Evolutionary conservation across 2,797 vertebrate genomes (phyloP), one percentile per base, ranked within the genome.

Genomic region (Hypotaenidia okinawae): DNA sequence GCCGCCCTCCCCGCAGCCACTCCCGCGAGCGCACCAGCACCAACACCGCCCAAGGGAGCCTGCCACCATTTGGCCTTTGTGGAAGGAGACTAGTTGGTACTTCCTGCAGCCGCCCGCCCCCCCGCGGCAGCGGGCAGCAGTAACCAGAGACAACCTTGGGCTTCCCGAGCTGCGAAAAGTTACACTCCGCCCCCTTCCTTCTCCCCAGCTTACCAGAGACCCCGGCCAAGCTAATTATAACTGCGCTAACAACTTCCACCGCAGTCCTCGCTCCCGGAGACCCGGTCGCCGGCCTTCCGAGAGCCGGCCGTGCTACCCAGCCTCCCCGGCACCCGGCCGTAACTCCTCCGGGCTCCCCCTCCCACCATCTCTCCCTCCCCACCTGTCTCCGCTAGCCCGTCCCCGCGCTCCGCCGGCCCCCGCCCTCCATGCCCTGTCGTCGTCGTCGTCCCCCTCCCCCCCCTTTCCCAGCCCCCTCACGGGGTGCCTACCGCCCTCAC

Each of bases 111-210:
- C 89, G 59, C 22, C 88, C 49, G 62, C 61, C 59, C 70, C 75
- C 47, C 67, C 64, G 61, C 87, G 22, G 55, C 91, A 51, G 75
- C 12, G 86, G 87, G 87, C 93, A 82, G 93, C 88, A 32, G 91
- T 73, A 95, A 93, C 57, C 92, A 45, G 85, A 96, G 93, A 90
- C 88, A 92, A 84, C 85, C 93, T 66, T 13, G 95, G 93, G 93
- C 94, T 95, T 84, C 93, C 95, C 87, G 87, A 92, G 84, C 91
- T 52, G 92, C 92, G 93, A 96, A 97, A 96, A 97, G 85, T 96
- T 96, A 88, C 94, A 94, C 95, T 96, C 88, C 92, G 66, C 94
- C 95, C 88, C 95, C 81, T 84, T 90, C 91, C 84, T 89, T 64
- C 91, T 64, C 58, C 57, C 81, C 59, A 11, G 84, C 75, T 73